Percentiles rank a stretch among this genome's conserved stretches.
Evolutionary conservation across 2,113 vertebrate genomes (phyloP).

Genomic region (Casuarius casuarius): DNA sequence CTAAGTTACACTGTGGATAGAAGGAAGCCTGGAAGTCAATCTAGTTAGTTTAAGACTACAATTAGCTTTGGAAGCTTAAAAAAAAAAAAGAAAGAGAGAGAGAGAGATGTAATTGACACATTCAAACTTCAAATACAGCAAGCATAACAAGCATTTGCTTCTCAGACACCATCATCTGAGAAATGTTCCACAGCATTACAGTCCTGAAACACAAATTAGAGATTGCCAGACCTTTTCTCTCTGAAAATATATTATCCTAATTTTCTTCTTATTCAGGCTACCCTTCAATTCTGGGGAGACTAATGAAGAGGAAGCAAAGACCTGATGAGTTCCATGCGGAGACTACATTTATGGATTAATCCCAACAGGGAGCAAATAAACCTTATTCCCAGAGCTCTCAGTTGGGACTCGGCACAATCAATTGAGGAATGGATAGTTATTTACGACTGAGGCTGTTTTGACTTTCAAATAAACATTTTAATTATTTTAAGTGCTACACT

Average conservation of each 20-base stretch:
- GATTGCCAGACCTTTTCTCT: constrained; percentile 13
- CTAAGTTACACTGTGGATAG: neutral
- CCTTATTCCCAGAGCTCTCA: constrained; percentile 61
- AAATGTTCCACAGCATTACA: constrained; percentile 30
- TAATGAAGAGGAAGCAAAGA: constrained; percentile 70
- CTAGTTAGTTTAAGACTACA: neutral
- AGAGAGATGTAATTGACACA: constrained; percentile 6
- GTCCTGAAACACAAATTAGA: constrained; percentile 38
- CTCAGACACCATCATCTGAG: constrained; percentile 37
- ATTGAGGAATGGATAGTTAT: constrained; percentile 57
- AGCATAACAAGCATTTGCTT: neutral
- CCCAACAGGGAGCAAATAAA: constrained; percentile 76
- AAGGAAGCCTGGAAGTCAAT: constrained; percentile 9
- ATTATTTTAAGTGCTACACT: constrained; percentile 72
- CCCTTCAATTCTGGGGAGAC: constrained; percentile 62
- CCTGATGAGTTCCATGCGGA: constrained; percentile 71
- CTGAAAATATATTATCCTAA: constrained; percentile 65
- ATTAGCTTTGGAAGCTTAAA: constrained; percentile 37
- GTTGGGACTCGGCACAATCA: constrained; percentile 17
- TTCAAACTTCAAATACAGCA: neutral
- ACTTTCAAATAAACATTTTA: constrained; percentile 74
- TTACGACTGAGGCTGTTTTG: constrained; percentile 62
- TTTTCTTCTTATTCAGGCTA: constrained; percentile 64
- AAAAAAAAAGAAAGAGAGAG: neutral
- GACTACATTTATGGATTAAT: constrained; percentile 77